Conservation (phyloP, 2,888 invertebrate genomes). For the Folsomia manolachei region DNA sequence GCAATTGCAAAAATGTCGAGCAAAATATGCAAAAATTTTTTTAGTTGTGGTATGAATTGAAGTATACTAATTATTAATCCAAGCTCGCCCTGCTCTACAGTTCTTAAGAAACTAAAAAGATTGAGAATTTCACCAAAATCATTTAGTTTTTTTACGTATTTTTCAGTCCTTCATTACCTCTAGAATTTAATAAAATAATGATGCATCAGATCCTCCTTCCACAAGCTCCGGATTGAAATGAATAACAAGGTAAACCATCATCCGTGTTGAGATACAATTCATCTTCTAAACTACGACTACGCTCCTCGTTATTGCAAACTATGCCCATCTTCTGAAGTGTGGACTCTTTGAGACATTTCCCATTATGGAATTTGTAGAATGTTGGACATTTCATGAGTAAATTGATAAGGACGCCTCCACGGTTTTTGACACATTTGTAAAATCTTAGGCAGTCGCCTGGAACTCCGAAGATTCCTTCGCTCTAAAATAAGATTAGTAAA, state of each 20-base stretch:
- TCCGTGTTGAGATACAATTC: not conserved
- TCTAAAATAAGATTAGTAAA: too few species aligned
- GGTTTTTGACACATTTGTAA: slow-evolving; percentile 25
- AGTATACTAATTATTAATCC: too few species aligned
- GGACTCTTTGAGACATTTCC: slow-evolving; percentile 22
- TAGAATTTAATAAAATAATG: not conserved
- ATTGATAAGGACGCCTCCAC: slow-evolving; percentile 16
- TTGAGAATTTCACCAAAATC: too few species aligned
- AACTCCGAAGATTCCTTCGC: slow-evolving; percentile 31
- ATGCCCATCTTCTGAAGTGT: slow-evolving; percentile 16
- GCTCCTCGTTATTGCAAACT: slow-evolving; percentile 2
- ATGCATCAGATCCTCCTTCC: slow-evolving; percentile 10
- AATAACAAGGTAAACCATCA: slow-evolving; percentile 17
- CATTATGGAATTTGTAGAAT: slow-evolving; percentile 27
- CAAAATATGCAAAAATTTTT: too few species aligned
- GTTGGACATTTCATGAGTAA: slow-evolving; percentile 37
- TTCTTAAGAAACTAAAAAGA: too few species aligned
- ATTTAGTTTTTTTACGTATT: too few species aligned
- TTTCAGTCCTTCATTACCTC: too few species aligned
- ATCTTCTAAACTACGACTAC: slow-evolving; percentile 17
- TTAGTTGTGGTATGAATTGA: too few species aligned
- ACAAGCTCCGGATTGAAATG: slow-evolving; percentile 24
- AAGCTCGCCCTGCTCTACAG: too few species aligned
- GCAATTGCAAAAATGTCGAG: too few species aligned
- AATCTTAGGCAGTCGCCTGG: slow-evolving; percentile 33